Evolutionary conservation across 92 coral and sea anemone species (phyloP).

Genomic region (Palythoa caribaeorum): DNA sequence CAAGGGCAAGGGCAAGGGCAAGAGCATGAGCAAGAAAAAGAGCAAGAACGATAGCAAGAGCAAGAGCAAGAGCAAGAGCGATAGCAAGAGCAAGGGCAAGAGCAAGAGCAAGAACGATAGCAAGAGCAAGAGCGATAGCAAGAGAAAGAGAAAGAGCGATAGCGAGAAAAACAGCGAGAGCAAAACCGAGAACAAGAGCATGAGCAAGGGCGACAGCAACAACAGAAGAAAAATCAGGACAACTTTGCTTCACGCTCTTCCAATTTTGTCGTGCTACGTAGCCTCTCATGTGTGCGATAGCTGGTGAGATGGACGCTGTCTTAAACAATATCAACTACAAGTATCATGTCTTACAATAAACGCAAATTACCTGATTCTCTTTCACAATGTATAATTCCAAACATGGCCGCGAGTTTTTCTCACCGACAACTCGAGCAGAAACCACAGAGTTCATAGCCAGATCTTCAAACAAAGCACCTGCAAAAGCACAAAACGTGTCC

Average conservation of each 20-base stretch:
- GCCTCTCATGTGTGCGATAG: background rate
- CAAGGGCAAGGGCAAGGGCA: background rate
- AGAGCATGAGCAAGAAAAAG: background rate
- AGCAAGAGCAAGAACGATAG: too few species aligned
- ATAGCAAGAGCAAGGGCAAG: too few species aligned
- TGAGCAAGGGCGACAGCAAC: background rate
- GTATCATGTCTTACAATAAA: background rate
- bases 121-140: background rate
- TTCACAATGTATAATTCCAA: slow-evolving; percentile 89
- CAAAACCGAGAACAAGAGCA: background rate
- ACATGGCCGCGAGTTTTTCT: slow-evolving; percentile 84
- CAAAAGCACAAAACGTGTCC: slow-evolving; percentile 87
- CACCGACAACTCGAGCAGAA: slow-evolving; percentile 89
- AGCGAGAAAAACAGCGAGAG: background rate
- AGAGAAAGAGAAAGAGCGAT: background rate
- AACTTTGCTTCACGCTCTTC: too few species aligned
- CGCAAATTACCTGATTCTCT: slow-evolving; percentile 78
- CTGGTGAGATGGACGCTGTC: background rate
- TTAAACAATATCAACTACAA: background rate
- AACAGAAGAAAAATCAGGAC: background rate
- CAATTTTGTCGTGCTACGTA: too few species aligned
- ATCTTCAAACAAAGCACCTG: slow-evolving; percentile 91
- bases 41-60: background rate
- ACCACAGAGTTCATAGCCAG: slow-evolving; percentile 87
- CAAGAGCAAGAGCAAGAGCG: background rate